A percentile compares a stretch with the other conserved stretches of the same genome.
Conservation (phyloP, 2,797 vertebrate species). For the Paratrypauchen microcephalus region DNA sequence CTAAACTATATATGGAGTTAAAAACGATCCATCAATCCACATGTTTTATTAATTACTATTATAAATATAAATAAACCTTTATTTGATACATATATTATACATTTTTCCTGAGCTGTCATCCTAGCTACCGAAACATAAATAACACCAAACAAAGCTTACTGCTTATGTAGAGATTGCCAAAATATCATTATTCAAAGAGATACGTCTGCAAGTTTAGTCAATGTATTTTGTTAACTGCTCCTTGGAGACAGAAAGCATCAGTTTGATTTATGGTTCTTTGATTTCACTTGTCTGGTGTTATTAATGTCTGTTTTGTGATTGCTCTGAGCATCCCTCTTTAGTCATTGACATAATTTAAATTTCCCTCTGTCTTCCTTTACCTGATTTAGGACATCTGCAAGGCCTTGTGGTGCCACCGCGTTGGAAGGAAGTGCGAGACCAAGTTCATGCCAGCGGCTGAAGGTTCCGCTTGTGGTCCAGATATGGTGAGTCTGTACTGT, state of each 20-base stretch:
- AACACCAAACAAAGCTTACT: slow-evolving; percentile 41
- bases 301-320: slow-evolving; percentile 39
- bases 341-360: slow-evolving; percentile 12
- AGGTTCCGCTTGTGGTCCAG: slow-evolving; percentile 85
- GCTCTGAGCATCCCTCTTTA: slow-evolving; percentile 18
- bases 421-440: slow-evolving; percentile 91
- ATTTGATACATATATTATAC: slow-evolving; percentile 10
- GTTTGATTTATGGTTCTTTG: slow-evolving; percentile 34
- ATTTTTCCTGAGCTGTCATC: slow-evolving; percentile 27
- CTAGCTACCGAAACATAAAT: slow-evolving; percentile 52
- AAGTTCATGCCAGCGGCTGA: slow-evolving; percentile 96
- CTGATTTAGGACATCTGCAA: slow-evolving; percentile 89
- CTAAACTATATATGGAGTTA: background rate
- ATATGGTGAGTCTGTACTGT: slow-evolving; percentile 82
- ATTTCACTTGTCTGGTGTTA: slow-evolving; percentile 27
- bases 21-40: background rate
- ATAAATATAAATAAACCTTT: background rate
- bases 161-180: slow-evolving; percentile 33
- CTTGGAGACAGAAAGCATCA: slow-evolving; percentile 36
- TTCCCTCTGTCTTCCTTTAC: slow-evolving; percentile 17
- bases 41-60: background rate
- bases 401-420: slow-evolving; percentile 90
- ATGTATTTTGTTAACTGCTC: slow-evolving; percentile 34
- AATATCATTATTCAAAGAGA: slow-evolving; percentile 39
- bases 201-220: slow-evolving; percentile 43